Evolutionary conservation across 2,888 invertebrate genomes (phyloP).

Genomic region (Embidobia sp.): DNA sequence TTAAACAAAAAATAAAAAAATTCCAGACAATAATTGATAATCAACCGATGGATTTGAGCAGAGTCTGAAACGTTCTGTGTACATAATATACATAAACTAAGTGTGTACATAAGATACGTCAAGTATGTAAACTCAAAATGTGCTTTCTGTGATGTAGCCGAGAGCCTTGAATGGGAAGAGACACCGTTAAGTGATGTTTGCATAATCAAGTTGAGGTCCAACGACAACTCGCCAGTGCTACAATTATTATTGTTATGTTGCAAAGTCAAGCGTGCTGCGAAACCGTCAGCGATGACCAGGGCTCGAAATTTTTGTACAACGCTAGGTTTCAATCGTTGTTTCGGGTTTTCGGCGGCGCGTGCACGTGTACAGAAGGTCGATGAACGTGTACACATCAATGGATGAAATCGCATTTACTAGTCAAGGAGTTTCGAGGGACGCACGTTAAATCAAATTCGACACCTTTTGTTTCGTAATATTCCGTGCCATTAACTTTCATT

Average conservation of each 20-base stretch:
- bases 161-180: constrained; percentile 40
- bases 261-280: constrained; percentile 33
- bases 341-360: constrained; percentile 31
- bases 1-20: too few relatives aligned
- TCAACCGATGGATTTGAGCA: not conserved
- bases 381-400: constrained; percentile 39
- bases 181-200: constrained; percentile 47
- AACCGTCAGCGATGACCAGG: constrained; percentile 6
- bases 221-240: constrained; percentile 12
- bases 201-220: too few relatives aligned
- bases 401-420: constrained; percentile 61
- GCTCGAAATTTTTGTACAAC: constrained; percentile 3
- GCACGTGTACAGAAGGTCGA: constrained; percentile 11
- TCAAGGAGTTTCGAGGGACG: constrained; percentile 51
- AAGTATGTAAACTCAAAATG: constrained; percentile 44
- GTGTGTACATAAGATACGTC: constrained; percentile 47
- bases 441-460: constrained; percentile 57
- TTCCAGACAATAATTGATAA: too few relatives aligned
- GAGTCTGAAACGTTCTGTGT: constrained; percentile 41
- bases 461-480: constrained; percentile 37
- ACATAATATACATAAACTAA: constrained; percentile 49
- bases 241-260: constrained; percentile 43
- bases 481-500: constrained; percentile 61
- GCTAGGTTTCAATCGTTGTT: constrained; percentile 10
- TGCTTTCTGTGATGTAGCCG: constrained; percentile 60